These are phyloP conservation scores for Stegodyphus dumicola DNA, from an alignment of 1,140 invertebrate species.

Conservation along the genomic window DNA sequence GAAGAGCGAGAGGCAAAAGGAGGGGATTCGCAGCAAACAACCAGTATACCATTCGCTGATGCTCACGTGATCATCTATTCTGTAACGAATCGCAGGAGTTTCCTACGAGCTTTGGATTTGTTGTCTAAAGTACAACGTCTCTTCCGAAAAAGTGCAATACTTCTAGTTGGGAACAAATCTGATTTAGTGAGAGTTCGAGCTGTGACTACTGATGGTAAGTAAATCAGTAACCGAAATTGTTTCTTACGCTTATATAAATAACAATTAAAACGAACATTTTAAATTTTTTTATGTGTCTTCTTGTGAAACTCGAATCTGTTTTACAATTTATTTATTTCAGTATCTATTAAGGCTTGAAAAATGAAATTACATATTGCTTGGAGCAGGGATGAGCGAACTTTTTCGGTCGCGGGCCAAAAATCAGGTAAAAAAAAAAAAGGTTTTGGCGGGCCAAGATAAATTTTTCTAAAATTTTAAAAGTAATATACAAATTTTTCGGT, in stretches of 20 bases:
- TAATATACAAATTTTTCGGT: too few relatives aligned
- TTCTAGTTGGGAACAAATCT: constrained; percentile 94
- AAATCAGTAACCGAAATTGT: background rate
- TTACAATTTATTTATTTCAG: too few relatives aligned
- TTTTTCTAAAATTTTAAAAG: too few relatives aligned
- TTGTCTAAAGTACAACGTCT: constrained; percentile 79
- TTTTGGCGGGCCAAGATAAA: too few relatives aligned
- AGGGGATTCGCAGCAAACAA: background rate
- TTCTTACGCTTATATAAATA: too few relatives aligned
- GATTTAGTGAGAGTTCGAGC: constrained; percentile 91
- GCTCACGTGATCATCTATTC: constrained; percentile 91
- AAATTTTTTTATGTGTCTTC: background rate
- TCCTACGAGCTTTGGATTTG: constrained; percentile 83
- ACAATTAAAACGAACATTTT: background rate
- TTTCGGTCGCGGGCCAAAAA: too few relatives aligned
- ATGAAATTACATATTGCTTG: too few relatives aligned
- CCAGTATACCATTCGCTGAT: constrained; percentile 72
- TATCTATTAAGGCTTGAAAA: too few relatives aligned
- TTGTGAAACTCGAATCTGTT: background rate
- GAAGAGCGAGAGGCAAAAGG: constrained; percentile 22
- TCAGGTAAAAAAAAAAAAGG: too few relatives aligned
- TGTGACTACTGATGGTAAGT: constrained; percentile 87
- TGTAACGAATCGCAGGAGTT: constrained; percentile 89
- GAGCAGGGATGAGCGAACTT: too few relatives aligned
- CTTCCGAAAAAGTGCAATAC: constrained; percentile 77